These are phyloP conservation scores for Acrocera orbiculus DNA, from an alignment of 2,888 invertebrate species.

Conservation along the genomic window DNA sequence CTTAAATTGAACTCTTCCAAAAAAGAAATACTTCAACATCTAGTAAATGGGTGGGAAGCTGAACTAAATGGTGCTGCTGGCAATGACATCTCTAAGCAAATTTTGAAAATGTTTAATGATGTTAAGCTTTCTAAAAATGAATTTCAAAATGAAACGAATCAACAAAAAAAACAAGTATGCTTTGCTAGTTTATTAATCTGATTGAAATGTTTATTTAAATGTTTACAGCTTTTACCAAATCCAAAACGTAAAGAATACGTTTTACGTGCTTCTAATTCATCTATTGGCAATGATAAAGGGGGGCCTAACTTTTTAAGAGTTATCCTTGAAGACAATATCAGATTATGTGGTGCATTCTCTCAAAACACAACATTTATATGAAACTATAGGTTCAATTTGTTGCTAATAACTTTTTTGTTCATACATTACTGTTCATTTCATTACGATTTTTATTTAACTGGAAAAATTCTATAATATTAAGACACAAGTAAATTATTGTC, in stretches of 20 bases:
- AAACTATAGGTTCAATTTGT: no score
- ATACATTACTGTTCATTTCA: no score
- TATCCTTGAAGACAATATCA: conserved; percentile 47
- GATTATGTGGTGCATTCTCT: conserved; percentile 63
- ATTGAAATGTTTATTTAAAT: conserved; percentile 1
- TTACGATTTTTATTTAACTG: no score
- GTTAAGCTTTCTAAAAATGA: conserved; percentile 12
- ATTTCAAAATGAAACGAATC: conserved; percentile 7
- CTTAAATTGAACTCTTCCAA: conserved; percentile 1
- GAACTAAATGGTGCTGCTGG: conserved; percentile 11
- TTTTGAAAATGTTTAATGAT: conserved; percentile 13
- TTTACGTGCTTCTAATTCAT: conserved; percentile 30
- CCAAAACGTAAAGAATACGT: conserved; percentile 33
- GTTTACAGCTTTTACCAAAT: conserved; percentile 14
- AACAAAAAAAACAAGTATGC: conserved; percentile 5
- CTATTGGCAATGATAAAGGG: conserved; percentile 18
- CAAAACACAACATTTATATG: conserved; percentile 49
- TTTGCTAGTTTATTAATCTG: neutral
- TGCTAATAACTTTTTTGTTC: no score
- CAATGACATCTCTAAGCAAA: conserved; percentile 10
- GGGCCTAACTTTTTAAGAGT: conserved; percentile 36
- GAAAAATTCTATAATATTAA: no score
- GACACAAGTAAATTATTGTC: no score
- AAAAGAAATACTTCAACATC: conserved; percentile 8
- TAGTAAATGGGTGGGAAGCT: conserved; percentile 12